These are phyloP conservation scores for Aleiodes sp. DNA, from an alignment of 1,140 invertebrate species.

Conservation along the genomic window DNA sequence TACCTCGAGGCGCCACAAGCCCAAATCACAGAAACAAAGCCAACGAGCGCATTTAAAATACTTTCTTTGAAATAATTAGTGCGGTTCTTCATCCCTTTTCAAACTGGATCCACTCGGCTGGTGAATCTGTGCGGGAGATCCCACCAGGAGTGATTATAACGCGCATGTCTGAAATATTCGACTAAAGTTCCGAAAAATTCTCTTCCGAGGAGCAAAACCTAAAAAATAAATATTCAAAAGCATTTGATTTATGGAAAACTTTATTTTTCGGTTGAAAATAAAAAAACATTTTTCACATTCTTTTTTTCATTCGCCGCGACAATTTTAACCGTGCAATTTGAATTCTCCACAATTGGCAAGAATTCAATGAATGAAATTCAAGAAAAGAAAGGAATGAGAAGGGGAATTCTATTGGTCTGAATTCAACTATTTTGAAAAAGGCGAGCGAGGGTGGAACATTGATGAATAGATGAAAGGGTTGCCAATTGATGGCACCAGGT, in stretches of 20 bases:
- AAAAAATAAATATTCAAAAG: neutral
- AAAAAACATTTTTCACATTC: neutral
- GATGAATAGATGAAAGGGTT: conserved; percentile 31
- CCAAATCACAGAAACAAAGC: neutral
- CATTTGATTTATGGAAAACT: neutral
- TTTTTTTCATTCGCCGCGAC: neutral
- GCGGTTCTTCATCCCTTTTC: too few relatives aligned
- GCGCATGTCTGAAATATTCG: neutral
- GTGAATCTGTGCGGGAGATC: neutral
- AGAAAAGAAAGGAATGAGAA: too few relatives aligned
- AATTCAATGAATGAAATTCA: neutral
- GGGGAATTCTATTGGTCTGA: conserved; percentile 3
- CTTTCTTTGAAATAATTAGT: too few relatives aligned
- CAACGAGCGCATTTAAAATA: too few relatives aligned
- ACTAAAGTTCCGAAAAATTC: neutral
- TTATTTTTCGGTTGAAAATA: neutral
- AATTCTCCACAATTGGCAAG: neutral
- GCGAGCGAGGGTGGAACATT: neutral
- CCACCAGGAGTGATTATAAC: neutral
- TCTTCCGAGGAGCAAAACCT: neutral
- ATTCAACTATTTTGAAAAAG: neutral
- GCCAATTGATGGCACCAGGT: conserved; percentile 32
- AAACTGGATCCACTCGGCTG: conserved; percentile 13
- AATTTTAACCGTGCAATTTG: conserved; percentile 3
- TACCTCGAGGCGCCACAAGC: neutral